Evolutionary conservation across 2,113 vertebrate genomes (phyloP).

Genomic region (Cyprinodon brontotheroides): DNA sequence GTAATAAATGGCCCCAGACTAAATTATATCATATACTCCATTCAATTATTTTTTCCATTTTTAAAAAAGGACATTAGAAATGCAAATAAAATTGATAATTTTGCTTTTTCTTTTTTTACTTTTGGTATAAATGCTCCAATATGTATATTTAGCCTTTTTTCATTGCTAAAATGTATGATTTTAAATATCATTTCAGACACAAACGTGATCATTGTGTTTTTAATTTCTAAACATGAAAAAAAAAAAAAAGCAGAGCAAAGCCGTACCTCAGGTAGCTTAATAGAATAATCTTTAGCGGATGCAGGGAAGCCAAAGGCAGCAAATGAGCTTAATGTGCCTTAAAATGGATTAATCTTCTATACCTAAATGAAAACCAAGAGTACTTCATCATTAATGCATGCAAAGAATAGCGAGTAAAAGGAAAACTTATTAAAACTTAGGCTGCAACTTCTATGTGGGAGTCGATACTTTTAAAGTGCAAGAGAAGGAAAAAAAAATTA

Average conservation of each 20-base stretch:
- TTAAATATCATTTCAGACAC: neutral
- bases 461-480: slow-evolving; percentile 25
- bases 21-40: slow-evolving; percentile 22
- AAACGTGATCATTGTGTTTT: slow-evolving; percentile 7
- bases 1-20: slow-evolving; percentile 5
- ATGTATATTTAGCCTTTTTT: neutral
- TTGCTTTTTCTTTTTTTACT: neutral
- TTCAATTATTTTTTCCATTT: slow-evolving; percentile 22
- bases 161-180: neutral
- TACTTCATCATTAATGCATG: slow-evolving; percentile 42
- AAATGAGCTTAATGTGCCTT: slow-evolving; percentile 66
- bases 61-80: neutral
- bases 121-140: neutral
- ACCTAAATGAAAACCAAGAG: slow-evolving; percentile 52
- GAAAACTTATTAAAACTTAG: slow-evolving; percentile 43
- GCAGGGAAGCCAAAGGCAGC: slow-evolving; percentile 27
- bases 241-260: slow-evolving; percentile 3
- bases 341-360: slow-evolving; percentile 61
- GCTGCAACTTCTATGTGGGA: slow-evolving; percentile 34
- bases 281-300: slow-evolving; percentile 48
- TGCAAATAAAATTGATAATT: neutral
- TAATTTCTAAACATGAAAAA: slow-evolving; percentile 19
- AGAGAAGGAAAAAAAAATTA: neutral
- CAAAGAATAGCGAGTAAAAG: slow-evolving; percentile 25
- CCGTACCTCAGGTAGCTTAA: slow-evolving; percentile 20